Evolutionary conservation across 2,888 invertebrate species (phyloP), one percentile per base, ranked within the genome.

Genomic region (Drosophila atripex): DNA sequence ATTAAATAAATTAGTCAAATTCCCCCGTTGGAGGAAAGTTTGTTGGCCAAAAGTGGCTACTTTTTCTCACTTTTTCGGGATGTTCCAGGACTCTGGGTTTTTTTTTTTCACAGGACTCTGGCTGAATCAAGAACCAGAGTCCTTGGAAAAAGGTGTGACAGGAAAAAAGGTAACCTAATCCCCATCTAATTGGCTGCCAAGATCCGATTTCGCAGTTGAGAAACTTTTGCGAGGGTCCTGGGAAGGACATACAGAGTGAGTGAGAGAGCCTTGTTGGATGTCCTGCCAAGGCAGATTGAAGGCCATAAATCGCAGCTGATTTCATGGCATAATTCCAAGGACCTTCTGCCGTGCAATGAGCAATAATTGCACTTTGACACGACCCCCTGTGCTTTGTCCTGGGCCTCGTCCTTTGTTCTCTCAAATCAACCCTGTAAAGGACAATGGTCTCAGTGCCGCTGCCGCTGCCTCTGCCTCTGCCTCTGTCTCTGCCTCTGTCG

Each of bases 1-100:
- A 84, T 82, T 82, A 82, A 79, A 80, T 79, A 82, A 82, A 84
- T 82, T 82, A 84, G 80, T 77, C 76, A 76, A 84, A 82, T 80
- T 74, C 64, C 76, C n/a, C n/a, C 70, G 21, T 57, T 30, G 38
- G 45, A 56, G 73, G 61, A 56, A 69, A 51, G 54, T 69, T 64
- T 41, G 61, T 32, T 54, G 23, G 43, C 18, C 18, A 18, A 18
- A 18, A 18, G 18, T 1, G 18, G 18, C 18, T 18, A 18, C 18
- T 18, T 18, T 18, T 18, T 18, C 18, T 18, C n/a, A n/a, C n/a
- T n/a, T n/a, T n/a, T n/a, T n/a, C n/a, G n/a, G n/a, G 21, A 21
- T 21, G 3, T 21, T 21, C 4, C 21, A 23, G 21, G 21, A 23
- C 21, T 23, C 21, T 21, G n/a, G n/a, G n/a, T n/a, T 18, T 18